These are phyloP conservation scores for Salvelinus sp. DNA, from an alignment of 2,113 vertebrate species.

Conservation along the genomic window DNA sequence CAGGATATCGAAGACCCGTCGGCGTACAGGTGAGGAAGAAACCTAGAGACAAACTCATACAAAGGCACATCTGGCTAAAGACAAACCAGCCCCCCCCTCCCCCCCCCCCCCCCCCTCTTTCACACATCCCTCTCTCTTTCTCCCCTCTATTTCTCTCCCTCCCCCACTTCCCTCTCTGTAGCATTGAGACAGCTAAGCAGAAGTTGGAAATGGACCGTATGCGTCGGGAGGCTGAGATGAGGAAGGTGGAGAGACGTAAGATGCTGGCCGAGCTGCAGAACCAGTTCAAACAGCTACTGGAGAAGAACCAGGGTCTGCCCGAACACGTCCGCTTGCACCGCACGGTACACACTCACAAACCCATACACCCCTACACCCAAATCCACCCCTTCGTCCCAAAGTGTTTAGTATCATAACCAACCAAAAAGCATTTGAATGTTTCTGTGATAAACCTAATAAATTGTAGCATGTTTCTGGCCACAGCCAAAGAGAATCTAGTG, in stretches of 20 bases:
- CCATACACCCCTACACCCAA: neutral
- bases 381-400: neutral
- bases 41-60: neutral
- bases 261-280: constrained; percentile 71
- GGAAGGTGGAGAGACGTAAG: constrained; percentile 71
- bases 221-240: constrained; percentile 76
- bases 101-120: neutral
- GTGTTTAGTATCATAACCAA: neutral
- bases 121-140: neutral
- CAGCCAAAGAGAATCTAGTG: neutral
- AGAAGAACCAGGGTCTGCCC: constrained; percentile 77
- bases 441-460: too few species aligned
- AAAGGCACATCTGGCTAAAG: neutral
- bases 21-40: constrained; percentile 78
- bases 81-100: neutral
- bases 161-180: constrained; percentile 53
- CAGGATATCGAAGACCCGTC: constrained; percentile 85
- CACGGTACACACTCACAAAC: constrained; percentile 64
- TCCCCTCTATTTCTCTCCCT: neutral
- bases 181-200: constrained; percentile 85
- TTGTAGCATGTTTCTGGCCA: too few species aligned
- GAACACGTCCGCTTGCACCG: constrained; percentile 78
- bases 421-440: neutral
- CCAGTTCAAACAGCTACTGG: constrained; percentile 72
- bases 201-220: constrained; percentile 79